These are phyloP conservation scores for Sarcophaga variegata DNA, from an alignment of 2,888 invertebrate genomes.

Conservation along the genomic window DNA sequence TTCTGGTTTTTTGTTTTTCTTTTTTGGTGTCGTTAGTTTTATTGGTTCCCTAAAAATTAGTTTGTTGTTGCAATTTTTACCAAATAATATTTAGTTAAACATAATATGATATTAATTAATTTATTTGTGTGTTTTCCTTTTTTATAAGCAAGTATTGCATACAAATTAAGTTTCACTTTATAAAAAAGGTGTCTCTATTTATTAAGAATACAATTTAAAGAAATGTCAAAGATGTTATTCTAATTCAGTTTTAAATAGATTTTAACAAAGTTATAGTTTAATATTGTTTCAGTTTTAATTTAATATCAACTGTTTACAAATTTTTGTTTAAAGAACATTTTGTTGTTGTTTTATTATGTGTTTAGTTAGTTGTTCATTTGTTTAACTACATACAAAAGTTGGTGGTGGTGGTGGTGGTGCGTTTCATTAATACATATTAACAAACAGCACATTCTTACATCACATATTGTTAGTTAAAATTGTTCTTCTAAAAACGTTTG, in stretches of 20 bases:
- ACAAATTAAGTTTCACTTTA: background rate
- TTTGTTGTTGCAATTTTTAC: conserved; percentile 1
- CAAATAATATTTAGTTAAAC: conserved; percentile 34
- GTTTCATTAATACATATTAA: conserved; percentile 2
- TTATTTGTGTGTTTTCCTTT: background rate
- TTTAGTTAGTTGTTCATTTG: background rate
- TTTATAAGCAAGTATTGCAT: conserved; percentile 29
- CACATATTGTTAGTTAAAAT: background rate
- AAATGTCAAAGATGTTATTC: conserved; percentile 32
- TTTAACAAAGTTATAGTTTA: conserved; percentile 22
- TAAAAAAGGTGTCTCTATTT: conserved; percentile 7
- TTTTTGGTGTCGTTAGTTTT: conserved; percentile 56
- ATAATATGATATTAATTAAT: conserved; percentile 14
- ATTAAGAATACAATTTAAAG: conserved; percentile 40
- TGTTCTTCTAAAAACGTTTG: background rate
- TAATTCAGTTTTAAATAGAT: background rate
- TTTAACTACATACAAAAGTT: background rate
- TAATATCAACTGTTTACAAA: conserved; percentile 45
- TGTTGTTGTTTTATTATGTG: background rate
- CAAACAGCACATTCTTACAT: conserved; percentile 14
- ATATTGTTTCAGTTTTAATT: background rate
- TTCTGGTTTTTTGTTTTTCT: conserved; percentile 31
- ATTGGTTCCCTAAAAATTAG: conserved; percentile 55
- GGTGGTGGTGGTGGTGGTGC: conserved; percentile 14
- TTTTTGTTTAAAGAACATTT: conserved; percentile 22